Evolutionary conservation across 1,140 invertebrate species (phyloP).

Genomic region (Calosoma granatense): DNA sequence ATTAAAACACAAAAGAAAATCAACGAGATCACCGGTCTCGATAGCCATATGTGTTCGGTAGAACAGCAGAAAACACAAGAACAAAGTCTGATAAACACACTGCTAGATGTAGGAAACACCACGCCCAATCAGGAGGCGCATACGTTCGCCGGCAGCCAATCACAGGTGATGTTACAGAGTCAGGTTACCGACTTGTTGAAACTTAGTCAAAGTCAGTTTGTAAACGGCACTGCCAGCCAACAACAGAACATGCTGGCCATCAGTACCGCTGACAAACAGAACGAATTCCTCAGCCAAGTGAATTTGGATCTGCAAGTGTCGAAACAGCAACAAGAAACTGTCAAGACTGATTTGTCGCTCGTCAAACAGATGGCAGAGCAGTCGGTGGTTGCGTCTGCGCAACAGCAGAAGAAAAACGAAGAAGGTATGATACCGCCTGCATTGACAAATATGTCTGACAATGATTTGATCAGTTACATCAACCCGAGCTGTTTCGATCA

Average conservation of each 20-base stretch:
- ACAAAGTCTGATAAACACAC: neutral
- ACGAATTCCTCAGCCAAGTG: neutral
- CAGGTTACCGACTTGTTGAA: neutral
- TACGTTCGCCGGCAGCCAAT: neutral
- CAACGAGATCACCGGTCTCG: constrained; percentile 13
- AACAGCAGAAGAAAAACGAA: constrained; percentile 20
- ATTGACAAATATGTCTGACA: constrained; percentile 70
- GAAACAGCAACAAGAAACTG: neutral
- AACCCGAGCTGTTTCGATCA: constrained; percentile 78
- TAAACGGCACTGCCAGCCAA: neutral
- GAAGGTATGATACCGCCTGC: constrained; percentile 52
- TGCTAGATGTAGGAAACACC: neutral
- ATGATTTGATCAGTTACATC: constrained; percentile 74
- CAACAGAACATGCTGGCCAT: neutral
- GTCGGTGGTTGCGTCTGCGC: neutral
- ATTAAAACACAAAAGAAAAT: constrained; percentile 32
- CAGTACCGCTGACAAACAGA: neutral
- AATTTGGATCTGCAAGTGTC: neutral
- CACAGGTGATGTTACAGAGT: neutral
- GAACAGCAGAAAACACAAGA: neutral
- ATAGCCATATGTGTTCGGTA: neutral
- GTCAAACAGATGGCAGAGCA: neutral
- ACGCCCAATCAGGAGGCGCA: neutral
- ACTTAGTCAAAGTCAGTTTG: neutral
- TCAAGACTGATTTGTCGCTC: constrained; percentile 17